Evolutionary conservation across 2,797 vertebrate genomes (phyloP).

Genomic region (Catharus ustulatus): DNA sequence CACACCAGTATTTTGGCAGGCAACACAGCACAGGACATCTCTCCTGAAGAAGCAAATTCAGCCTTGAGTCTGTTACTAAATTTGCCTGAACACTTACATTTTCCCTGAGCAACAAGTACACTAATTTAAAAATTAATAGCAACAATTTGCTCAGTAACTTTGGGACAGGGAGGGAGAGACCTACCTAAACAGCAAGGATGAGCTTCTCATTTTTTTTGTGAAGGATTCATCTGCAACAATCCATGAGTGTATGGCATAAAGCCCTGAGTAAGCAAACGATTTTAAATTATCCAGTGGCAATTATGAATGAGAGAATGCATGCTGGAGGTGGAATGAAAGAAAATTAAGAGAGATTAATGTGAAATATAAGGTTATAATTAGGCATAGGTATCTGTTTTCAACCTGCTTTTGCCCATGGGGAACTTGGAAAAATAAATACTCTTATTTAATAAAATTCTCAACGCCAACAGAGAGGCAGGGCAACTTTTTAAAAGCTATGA

Average conservation of each 20-base stretch:
- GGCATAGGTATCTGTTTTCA: conserved; percentile 61
- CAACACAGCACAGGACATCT: not conserved
- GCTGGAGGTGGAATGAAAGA: conserved; percentile 50
- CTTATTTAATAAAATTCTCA: conserved; percentile 51
- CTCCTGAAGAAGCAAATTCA: not conserved
- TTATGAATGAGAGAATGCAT: conserved; percentile 55
- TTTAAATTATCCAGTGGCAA: conserved; percentile 59
- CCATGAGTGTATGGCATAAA: conserved; percentile 43
- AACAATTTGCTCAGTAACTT: conserved; percentile 32
- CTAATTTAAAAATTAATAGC: conserved; percentile 48
- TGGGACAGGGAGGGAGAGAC: not conserved
- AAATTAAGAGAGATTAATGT: conserved; percentile 66
- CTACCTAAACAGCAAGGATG: not conserved
- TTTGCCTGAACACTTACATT: not conserved
- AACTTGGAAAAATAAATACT: conserved; percentile 62
- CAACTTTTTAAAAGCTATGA: conserved; percentile 48
- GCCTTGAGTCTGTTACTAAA: not conserved
- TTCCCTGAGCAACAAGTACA: conserved; percentile 1
- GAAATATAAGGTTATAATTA: conserved; percentile 67
- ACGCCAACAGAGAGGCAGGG: conserved; percentile 32
- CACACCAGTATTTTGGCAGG: not conserved
- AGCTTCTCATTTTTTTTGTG: not conserved
- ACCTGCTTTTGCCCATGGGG: conserved; percentile 55
- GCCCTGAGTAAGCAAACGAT: conserved; percentile 55
- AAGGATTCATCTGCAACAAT: conserved; percentile 42